Evolutionary conservation across 2,888 invertebrate species (phyloP).

Genomic region (Acrobasis consociella): DNA sequence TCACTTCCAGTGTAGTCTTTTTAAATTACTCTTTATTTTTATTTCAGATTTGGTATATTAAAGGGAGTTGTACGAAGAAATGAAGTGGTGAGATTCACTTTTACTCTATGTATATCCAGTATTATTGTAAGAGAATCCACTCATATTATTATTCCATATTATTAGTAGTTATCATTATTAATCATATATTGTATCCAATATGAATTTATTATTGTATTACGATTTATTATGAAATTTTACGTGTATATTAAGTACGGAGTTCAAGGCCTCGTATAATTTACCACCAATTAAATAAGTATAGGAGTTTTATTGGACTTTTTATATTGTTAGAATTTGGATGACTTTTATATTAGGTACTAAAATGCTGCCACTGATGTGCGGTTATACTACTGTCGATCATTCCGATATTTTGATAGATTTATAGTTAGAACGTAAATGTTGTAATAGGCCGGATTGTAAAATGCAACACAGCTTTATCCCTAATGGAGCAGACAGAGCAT

Average conservation of each 20-base stretch:
- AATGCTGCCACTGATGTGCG: background rate
- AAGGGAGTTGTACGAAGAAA: conserved; percentile 22
- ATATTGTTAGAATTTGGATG: conserved; percentile 20
- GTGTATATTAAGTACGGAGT: conserved; percentile 38
- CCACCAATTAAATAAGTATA: conserved; percentile 20
- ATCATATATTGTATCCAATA: conserved; percentile 49
- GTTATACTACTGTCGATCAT: conserved; percentile 12
- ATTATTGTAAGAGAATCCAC: conserved; percentile 46
- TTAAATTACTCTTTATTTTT: background rate
- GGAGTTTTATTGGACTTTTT: conserved; percentile 14
- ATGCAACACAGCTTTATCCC: background rate
- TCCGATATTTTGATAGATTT: conserved; percentile 12
- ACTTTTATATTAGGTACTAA: conserved; percentile 22
- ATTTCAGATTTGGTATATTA: conserved; percentile 21
- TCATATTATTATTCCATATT: conserved; percentile 37
- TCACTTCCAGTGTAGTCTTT: too few species aligned
- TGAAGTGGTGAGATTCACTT: conserved; percentile 38
- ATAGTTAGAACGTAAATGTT: background rate
- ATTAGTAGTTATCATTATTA: conserved; percentile 44
- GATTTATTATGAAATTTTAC: conserved; percentile 35
- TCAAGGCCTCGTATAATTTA: conserved; percentile 49
- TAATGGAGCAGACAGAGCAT: too few species aligned
- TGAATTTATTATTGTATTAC: conserved; percentile 48
- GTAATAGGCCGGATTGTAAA: background rate
- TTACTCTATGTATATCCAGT: conserved; percentile 48